Conservation (phyloP, 2,113 vertebrate species). For the Odontesthes bonariensis region DNA sequence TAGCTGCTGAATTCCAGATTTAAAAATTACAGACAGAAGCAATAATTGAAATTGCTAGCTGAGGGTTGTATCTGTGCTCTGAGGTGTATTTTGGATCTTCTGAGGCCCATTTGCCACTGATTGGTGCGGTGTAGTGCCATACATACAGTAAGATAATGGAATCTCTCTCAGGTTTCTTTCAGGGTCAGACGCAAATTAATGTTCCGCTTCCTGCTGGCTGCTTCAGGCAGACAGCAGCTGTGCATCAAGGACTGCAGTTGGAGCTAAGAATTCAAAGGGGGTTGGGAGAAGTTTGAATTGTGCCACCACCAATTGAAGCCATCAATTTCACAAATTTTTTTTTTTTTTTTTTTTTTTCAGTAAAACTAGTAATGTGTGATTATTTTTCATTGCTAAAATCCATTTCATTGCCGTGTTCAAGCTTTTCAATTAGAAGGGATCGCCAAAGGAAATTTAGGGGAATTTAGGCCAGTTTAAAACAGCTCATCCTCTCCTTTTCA, state of each 20-base stretch:
- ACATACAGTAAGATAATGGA: conserved; percentile 76
- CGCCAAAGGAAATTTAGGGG: no score
- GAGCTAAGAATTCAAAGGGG: conserved; percentile 32
- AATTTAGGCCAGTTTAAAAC: no score
- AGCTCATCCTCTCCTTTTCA: no score
- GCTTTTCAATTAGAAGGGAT: no score
- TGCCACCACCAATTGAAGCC: conserved; percentile 25
- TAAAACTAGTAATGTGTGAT: neutral
- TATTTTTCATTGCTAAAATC: neutral
- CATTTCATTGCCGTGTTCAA: no score
- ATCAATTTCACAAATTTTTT: conserved; percentile 7
- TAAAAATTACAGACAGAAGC: conserved; percentile 53
- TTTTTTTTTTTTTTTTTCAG: no score
- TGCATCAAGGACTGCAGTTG: conserved; percentile 43
- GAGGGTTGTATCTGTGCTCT: conserved; percentile 52
- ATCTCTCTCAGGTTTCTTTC: conserved; percentile 80
- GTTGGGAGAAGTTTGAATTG: conserved; percentile 4
- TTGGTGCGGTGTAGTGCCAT: conserved; percentile 67
- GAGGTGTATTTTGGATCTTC: conserved; percentile 68
- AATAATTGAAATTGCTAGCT: conserved; percentile 43
- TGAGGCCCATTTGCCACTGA: conserved; percentile 67
- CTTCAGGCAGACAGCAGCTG: conserved; percentile 65
- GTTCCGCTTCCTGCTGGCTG: conserved; percentile 75
- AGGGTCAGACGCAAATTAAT: conserved; percentile 81
- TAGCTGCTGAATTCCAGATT: conserved; percentile 56